phyloP scores from a whole-genome alignment of 2,113 vertebrate species.

The Orientallactaga bullata region DNA sequence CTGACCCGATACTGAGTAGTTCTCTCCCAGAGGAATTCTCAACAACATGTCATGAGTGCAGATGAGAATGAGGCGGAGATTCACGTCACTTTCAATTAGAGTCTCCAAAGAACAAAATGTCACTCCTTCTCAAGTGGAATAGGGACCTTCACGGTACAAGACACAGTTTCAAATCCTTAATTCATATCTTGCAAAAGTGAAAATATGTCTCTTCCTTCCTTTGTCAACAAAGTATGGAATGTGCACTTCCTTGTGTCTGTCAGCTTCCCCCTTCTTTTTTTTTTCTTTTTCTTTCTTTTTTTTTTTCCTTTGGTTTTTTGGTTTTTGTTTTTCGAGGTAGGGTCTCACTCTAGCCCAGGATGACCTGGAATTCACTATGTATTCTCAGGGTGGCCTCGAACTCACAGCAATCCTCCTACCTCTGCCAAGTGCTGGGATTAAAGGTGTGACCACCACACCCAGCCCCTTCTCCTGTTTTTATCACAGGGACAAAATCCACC shows the following conservation, averaged over 20 bases:
- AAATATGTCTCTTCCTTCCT: background rate
- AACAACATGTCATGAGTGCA: slow-evolving; percentile 58
- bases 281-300: too few species aligned
- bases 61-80: background rate
- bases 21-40: slow-evolving; percentile 67
- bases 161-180: background rate
- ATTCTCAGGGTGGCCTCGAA: too few species aligned
- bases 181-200: background rate
- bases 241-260: background rate
- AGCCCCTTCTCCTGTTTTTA: background rate
- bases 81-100: slow-evolving; percentile 64
- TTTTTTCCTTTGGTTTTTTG: too few species aligned
- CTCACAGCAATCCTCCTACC: too few species aligned
- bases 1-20: background rate
- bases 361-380: too few species aligned
- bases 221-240: background rate
- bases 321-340: too few species aligned
- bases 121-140: background rate
- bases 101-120: slow-evolving; percentile 57
- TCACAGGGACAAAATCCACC: background rate
- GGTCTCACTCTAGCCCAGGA: too few species aligned
- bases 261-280: too few species aligned
- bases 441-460: too few species aligned
- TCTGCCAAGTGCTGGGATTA: too few species aligned
- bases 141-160: background rate